A percentile compares a stretch with the other conserved stretches of the same genome.
phyloP scores from a whole-genome alignment of 2,797 vertebrate species.

The Pangasius krempfi region DNA sequence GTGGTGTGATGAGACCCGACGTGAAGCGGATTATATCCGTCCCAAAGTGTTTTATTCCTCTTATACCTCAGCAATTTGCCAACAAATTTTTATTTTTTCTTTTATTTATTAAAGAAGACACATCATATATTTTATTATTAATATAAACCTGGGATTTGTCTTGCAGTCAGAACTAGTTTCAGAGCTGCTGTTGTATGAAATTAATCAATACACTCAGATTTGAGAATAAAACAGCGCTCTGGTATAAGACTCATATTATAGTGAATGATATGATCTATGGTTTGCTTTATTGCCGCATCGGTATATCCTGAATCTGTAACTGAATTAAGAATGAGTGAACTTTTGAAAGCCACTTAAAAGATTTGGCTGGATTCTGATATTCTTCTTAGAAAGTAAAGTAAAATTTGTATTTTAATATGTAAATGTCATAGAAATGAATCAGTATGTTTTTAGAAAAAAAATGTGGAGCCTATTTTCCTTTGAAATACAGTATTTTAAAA shows the following conservation, averaged over 20 bases:
- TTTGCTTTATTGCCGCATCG: background rate
- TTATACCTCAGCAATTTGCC: background rate
- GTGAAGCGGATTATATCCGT: background rate
- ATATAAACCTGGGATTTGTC: background rate
- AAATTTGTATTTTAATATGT: background rate
- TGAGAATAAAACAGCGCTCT: background rate
- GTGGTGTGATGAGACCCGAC: background rate
- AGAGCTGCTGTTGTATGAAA: background rate
- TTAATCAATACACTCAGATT: background rate
- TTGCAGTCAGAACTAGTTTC: background rate
- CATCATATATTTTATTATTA: background rate
- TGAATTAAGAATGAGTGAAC: background rate
- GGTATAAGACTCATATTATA: background rate
- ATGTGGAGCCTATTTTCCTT: background rate
- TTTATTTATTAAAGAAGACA: background rate
- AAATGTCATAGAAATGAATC: background rate
- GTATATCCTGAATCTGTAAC: background rate
- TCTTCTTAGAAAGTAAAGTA: background rate
- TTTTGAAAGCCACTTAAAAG: background rate
- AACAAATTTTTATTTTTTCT: background rate
- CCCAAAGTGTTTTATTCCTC: background rate
- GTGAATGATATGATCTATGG: background rate
- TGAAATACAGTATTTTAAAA: background rate
- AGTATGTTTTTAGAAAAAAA: background rate
- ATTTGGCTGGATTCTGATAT: background rate